Conservation (phyloP, 2,113 vertebrate species). For the Clarias batrachus region DNA sequence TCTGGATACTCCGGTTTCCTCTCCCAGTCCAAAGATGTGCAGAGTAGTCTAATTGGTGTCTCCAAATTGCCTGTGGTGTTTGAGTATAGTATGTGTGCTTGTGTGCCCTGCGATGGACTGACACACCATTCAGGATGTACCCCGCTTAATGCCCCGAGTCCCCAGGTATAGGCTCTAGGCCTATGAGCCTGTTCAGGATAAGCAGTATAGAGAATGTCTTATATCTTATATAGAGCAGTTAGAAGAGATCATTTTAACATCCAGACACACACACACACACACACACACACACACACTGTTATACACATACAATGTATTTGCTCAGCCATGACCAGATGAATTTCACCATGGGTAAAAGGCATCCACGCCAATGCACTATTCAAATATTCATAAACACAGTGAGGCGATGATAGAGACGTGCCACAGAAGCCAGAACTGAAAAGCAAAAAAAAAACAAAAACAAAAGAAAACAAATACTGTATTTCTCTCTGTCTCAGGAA, state of each 20-base stretch:
- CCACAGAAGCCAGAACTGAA: not conserved
- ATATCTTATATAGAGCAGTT: not conserved
- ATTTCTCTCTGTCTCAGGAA: constrained; percentile 8
- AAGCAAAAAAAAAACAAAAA: not conserved
- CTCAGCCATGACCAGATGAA: not conserved
- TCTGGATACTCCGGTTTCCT: no score
- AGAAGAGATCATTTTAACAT: not conserved
- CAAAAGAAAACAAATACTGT: not conserved
- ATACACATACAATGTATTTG: not conserved
- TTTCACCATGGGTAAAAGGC: not conserved
- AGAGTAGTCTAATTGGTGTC: no score
- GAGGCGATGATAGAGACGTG: not conserved
- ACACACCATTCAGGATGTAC: no score
- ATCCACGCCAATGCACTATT: not conserved
- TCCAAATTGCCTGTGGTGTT: no score
- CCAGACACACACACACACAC: not conserved
- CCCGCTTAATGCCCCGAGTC: no score
- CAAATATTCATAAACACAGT: not conserved
- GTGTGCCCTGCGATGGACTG: no score
- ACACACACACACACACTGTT: not conserved
- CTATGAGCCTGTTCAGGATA: no score
- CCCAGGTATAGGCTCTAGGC: no score
- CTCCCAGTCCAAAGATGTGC: no score
- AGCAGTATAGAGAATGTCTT: not conserved
- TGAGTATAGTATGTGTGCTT: no score